phyloP scores from a whole-genome alignment of 2,797 vertebrate genomes.

The Sphaeramia orbicularis region DNA sequence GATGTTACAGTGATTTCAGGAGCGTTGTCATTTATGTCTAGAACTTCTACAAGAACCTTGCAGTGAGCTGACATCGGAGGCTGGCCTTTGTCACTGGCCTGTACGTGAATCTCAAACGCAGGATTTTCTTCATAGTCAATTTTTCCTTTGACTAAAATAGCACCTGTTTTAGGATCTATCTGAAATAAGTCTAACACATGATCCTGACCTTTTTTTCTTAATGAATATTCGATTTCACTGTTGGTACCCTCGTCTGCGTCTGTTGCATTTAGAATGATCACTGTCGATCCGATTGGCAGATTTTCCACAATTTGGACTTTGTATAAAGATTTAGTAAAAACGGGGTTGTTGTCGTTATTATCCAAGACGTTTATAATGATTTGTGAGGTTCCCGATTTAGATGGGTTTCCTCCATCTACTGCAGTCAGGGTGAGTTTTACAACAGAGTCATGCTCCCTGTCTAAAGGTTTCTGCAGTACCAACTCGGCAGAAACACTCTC shows the following conservation, averaged over 20 bases:
- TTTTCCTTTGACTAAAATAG: slow-evolving; percentile 43
- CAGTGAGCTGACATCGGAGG: no score
- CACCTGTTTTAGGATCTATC: slow-evolving; percentile 54
- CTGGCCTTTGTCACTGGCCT: no score
- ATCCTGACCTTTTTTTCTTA: slow-evolving; percentile 64
- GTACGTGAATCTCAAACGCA: no score
- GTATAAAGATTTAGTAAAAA: slow-evolving; percentile 63
- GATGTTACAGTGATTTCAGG: no score
- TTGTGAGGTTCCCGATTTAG: slow-evolving; percentile 54
- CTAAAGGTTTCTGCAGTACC: slow-evolving; percentile 72
- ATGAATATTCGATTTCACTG: slow-evolving; percentile 67
- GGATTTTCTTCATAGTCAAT: slow-evolving; percentile 79
- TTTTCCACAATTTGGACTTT: slow-evolving; percentile 71
- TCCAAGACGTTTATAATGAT: slow-evolving; percentile 69
- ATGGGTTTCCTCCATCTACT: slow-evolving; percentile 71
- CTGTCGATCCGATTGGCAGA: background rate
- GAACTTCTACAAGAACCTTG: no score
- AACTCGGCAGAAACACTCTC: slow-evolving; percentile 66
- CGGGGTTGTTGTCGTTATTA: slow-evolving; percentile 64
- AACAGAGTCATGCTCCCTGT: slow-evolving; percentile 62
- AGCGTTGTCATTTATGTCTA: no score
- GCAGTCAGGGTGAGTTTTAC: slow-evolving; percentile 71
- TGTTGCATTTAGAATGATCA: slow-evolving; percentile 55
- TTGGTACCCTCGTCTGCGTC: slow-evolving; percentile 70
- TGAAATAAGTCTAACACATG: slow-evolving; percentile 55